phyloP scores from a whole-genome alignment of 1,140 invertebrate species.

The Orchestia grillus region DNA sequence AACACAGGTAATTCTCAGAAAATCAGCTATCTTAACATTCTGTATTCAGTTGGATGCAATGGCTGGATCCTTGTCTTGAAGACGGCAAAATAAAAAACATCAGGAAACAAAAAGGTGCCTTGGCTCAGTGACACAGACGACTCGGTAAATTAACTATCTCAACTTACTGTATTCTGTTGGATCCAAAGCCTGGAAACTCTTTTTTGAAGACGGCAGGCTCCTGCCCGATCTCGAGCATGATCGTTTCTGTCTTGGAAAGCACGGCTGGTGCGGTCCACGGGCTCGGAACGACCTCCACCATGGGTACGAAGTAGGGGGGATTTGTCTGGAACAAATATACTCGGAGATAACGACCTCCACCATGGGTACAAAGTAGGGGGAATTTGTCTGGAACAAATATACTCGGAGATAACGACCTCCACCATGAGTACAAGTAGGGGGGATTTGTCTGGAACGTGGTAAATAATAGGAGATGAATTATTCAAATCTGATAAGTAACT shows the following conservation, averaged over 20 bases:
- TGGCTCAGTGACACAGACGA: too few relatives aligned
- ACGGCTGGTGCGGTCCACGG: slow-evolving; percentile 83
- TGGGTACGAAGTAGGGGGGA: slow-evolving; percentile 94
- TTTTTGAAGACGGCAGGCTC: slow-evolving; percentile 86
- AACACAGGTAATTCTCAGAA: too few relatives aligned
- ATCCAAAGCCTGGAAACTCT: slow-evolving; percentile 92
- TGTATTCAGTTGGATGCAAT: slow-evolving; percentile 96
- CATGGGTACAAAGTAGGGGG: slow-evolving; percentile 94
- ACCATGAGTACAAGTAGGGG: slow-evolving; percentile 95
- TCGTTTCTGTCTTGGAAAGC: slow-evolving; percentile 77
- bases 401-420: slow-evolving; percentile 94
- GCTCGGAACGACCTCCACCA: slow-evolving; percentile 94
- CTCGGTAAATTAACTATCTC: too few relatives aligned
- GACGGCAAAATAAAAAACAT: too few relatives aligned
- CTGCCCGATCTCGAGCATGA: slow-evolving; percentile 92
- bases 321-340: too few relatives aligned
- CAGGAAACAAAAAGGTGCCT: too few relatives aligned
- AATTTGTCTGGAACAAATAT: slow-evolving; percentile 94
- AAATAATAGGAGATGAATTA: slow-evolving; percentile 2
- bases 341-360: slow-evolving; percentile 95
- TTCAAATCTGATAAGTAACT: not conserved
- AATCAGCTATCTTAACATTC: slow-evolving; percentile 73
- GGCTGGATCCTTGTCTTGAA: slow-evolving; percentile 87
- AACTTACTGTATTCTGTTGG: slow-evolving; percentile 91
- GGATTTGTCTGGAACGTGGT: slow-evolving; percentile 83